Base-by-base conservation (phyloP, 2,888 invertebrate genomes). In the Trichogramma dendrolimi region DNA sequence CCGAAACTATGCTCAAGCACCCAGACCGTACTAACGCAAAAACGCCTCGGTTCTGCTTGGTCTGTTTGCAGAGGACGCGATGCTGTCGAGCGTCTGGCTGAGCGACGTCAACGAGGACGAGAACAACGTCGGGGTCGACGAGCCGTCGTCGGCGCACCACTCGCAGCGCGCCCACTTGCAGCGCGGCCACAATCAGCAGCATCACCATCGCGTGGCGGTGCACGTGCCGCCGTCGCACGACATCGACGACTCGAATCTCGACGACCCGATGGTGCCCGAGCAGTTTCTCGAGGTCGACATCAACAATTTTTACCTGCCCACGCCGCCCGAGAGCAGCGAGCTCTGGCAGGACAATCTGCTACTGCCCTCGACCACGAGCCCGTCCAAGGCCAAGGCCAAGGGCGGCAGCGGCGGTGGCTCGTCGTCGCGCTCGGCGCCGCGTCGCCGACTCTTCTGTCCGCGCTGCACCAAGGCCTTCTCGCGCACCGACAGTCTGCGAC, bases 381-480 rank as follows among this genome's bases (percentile, higher is more conserved):
- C 48, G 6, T 48, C 48, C 6, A 48, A 11, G 27, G 5, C 5
- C 27, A 10, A 4, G 5, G 48, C 11, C 11, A 48, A 6, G 6
- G 27, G 11, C 49, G 27, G 14, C 42, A 43, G 50, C 8, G 10
- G 40, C 5, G 27, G 11, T 14, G 50, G 54, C 11, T 46, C 48
- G 42, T 4, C 47, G 11, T 14, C 27, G n/a, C 7, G 4, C 42
- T 49, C 14, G 47, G 51, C 14, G 8, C 8, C n/a, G 11, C 59
- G 61, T 10, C 63, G 66, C 6, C 50, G 63, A 5, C 59, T 63
- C 44, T 66, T 57, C 47, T 67, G 67, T n/a, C 43, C 60, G 0
- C 53, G 69, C 7, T 75, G 75, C 63, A 71, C 71, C 38, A 72
- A 71, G 53, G 69, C 66, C 6, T 75, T 74, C 62, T 75, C 74